Evolutionary conservation across 2,797 vertebrate genomes (phyloP).

Genomic region (Syncerus caffer): DNA sequence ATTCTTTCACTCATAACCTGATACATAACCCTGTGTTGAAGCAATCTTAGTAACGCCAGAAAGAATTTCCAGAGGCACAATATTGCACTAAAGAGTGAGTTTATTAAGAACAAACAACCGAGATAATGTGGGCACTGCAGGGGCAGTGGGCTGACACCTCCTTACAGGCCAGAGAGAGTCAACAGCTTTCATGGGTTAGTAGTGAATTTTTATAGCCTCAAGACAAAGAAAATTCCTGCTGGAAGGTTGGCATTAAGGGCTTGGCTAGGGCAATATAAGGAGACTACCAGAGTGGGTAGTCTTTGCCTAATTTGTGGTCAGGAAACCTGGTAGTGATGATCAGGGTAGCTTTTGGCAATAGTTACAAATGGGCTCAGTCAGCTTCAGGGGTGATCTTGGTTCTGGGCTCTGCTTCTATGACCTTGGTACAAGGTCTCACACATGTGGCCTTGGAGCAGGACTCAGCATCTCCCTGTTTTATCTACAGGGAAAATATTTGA

Average conservation of each 20-base stretch:
- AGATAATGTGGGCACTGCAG: background rate
- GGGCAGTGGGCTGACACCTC: background rate
- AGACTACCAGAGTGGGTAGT: background rate
- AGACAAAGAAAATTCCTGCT: background rate
- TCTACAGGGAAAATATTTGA: background rate
- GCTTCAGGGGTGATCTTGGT: background rate
- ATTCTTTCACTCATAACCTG: background rate
- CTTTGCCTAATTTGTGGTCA: background rate
- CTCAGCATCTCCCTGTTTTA: background rate
- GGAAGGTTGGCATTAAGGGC: background rate
- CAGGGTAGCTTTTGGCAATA: background rate
- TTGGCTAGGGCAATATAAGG: background rate
- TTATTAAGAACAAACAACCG: background rate
- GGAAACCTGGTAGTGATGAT: background rate
- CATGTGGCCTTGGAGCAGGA: background rate
- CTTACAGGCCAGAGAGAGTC: background rate
- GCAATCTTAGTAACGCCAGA: background rate
- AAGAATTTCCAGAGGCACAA: background rate
- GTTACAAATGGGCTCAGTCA: background rate
- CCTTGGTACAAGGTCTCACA: background rate
- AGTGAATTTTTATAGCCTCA: background rate
- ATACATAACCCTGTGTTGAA: background rate
- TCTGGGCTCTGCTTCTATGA: background rate
- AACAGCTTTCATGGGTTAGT: background rate
- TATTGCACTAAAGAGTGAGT: background rate